Evolutionary conservation across 1,140 invertebrate genomes (phyloP).

Genomic region (Aphelinus atriplicis): DNA sequence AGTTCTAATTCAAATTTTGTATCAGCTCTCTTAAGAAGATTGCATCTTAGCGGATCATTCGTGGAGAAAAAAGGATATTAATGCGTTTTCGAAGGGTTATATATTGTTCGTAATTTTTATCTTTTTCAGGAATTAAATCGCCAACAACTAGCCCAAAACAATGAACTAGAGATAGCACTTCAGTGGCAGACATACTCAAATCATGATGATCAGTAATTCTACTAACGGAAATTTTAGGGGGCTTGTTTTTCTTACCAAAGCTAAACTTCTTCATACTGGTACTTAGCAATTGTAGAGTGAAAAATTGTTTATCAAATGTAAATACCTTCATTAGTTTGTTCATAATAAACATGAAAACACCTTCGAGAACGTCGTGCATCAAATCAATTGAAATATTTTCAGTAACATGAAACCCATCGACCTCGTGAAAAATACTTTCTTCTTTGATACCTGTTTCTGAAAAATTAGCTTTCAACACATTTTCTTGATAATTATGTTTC

Average conservation of each 20-base stretch:
- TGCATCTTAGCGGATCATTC: not conserved
- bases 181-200: not conserved
- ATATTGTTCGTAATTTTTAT: constrained; percentile 1
- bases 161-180: not conserved
- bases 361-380: constrained; percentile 18
- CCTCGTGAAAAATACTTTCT: constrained; percentile 1
- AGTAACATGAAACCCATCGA: constrained; percentile 11
- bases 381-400: not conserved
- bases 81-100: not conserved
- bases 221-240: not conserved
- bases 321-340: not conserved
- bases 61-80: not conserved
- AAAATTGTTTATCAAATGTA: constrained; percentile 1
- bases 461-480: not conserved
- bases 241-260: constrained; percentile 3
- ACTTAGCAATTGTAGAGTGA: not conserved
- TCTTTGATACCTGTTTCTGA: constrained; percentile 16
- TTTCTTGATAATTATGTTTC: not conserved
- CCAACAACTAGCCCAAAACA: constrained; percentile 2
- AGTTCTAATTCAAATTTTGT: not conserved
- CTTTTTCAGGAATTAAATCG: not conserved
- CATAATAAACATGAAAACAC: not conserved
- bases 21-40: not conserved
- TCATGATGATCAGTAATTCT: no score
- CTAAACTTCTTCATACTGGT: not conserved